Conservation (phyloP, 2,113 vertebrate species). For the Peucedramus taeniatus region DNA sequence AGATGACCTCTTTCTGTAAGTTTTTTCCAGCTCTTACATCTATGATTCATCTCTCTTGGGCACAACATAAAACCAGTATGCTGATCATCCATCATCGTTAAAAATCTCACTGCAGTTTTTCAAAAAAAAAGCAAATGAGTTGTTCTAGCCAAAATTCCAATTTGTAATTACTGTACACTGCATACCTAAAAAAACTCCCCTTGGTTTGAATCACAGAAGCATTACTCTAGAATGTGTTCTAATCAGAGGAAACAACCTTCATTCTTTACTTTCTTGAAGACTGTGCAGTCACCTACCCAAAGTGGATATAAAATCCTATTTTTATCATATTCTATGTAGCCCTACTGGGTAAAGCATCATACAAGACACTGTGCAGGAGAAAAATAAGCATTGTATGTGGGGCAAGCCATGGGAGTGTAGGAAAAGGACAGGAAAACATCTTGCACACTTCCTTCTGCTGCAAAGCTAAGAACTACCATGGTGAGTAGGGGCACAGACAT, state of each 20-base stretch:
- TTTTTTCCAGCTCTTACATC: background rate
- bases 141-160: background rate
- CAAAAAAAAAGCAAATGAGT: background rate
- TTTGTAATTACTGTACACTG: background rate
- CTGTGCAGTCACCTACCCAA: background rate
- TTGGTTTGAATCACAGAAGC: background rate
- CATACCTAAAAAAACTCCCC: background rate
- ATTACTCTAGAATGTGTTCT: background rate
- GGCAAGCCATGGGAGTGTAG: background rate
- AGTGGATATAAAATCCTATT: background rate
- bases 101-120: background rate
- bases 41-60: conserved; percentile 4
- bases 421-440: background rate
- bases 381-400: background rate
- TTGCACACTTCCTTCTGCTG: background rate
- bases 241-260: background rate
- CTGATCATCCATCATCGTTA: background rate
- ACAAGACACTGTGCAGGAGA: background rate
- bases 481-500: background rate
- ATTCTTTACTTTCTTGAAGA: background rate
- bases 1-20: background rate
- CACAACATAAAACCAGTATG: conserved; percentile 9
- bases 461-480: background rate
- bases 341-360: background rate
- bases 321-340: background rate